Evolutionary conservation across 2,888 invertebrate species (phyloP), one percentile per base, ranked within the genome.

Genomic region (Mystacides longicornis): DNA sequence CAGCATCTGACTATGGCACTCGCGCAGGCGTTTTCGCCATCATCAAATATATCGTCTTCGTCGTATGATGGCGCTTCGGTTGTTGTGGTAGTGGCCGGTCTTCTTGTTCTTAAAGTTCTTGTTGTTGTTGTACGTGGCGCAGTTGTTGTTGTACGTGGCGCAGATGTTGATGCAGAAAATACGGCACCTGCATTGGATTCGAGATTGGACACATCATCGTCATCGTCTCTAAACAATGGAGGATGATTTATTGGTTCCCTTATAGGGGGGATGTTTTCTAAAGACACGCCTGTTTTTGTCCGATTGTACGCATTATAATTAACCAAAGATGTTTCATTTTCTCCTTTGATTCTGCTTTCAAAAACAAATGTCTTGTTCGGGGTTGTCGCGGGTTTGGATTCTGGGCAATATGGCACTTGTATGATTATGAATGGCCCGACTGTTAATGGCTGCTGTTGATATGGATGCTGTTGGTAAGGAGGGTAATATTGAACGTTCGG

Each of bases 261-360:
- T 3, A 31, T 3, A 18, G 51, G 51, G 16, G 37, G 20, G 18
- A 51, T 42, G 5, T 18, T 14, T 2, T 42, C 45, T 21, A 51
- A 22, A 22, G 42, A 42, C 5, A 53, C 27, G 7, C 53, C 53
- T n/a, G 53, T 47, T 31, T 4, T n/a, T 37, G 53, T 47, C 16
- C 47, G 27, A 16, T 45, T 19, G 23, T 53, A 53, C n/a, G n/a
- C n/a, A n/a, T n/a, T n/a, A n/a, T n/a, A n/a, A n/a, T n/a, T n/a
- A n/a, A n/a, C n/a, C n/a, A n/a, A n/a, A n/a, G n/a, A n/a, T n/a
- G n/a, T n/a, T n/a, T n/a, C n/a, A n/a, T n/a, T n/a, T n/a, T n/a
- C n/a, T n/a, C n/a, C n/a, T n/a, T n/a, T n/a, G n/a, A n/a, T n/a
- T n/a, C n/a, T n/a, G n/a, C n/a, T n/a, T n/a, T n/a, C 3, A 23